These are phyloP conservation scores for Ashinkailepas kermadecensis DNA, from an alignment of 2,888 invertebrate genomes.

Conservation along the genomic window DNA sequence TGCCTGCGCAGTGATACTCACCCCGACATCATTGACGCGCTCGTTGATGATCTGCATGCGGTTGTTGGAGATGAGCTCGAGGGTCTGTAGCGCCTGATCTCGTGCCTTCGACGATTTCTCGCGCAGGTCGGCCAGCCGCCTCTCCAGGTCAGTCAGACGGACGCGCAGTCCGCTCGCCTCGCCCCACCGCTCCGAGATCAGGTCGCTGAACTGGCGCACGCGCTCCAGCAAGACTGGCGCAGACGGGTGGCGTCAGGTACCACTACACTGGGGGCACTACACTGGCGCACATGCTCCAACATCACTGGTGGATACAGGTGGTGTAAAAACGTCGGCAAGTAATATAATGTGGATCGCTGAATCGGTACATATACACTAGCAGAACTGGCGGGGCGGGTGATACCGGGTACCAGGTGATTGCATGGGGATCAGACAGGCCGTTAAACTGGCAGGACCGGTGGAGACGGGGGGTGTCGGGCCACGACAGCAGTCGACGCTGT, in stretches of 20 bases:
- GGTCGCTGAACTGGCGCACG: not conserved
- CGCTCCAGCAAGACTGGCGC: not conserved
- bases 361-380: too few relatives aligned
- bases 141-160: conserved; percentile 36
- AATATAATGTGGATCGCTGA: too few relatives aligned
- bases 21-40: not conserved
- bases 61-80: conserved; percentile 53
- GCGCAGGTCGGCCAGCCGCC: conserved; percentile 36
- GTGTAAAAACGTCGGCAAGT: too few relatives aligned
- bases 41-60: conserved; percentile 58
- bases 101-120: conserved; percentile 39
- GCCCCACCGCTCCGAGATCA: not conserved
- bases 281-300: too few relatives aligned
- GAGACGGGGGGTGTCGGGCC: too few relatives aligned
- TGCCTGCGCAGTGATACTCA: not conserved
- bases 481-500: too few relatives aligned
- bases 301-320: too few relatives aligned
- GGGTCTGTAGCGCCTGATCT: conserved; percentile 49
- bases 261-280: too few relatives aligned
- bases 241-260: not conserved
- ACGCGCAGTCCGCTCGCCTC: not conserved
- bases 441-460: too few relatives aligned
- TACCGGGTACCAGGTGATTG: too few relatives aligned
- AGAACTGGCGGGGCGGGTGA: too few relatives aligned
- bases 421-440: too few relatives aligned